Evolutionary conservation across 2,113 vertebrate genomes (phyloP), one percentile per base, ranked within the genome.

Genomic region (Furnarius figulus): DNA sequence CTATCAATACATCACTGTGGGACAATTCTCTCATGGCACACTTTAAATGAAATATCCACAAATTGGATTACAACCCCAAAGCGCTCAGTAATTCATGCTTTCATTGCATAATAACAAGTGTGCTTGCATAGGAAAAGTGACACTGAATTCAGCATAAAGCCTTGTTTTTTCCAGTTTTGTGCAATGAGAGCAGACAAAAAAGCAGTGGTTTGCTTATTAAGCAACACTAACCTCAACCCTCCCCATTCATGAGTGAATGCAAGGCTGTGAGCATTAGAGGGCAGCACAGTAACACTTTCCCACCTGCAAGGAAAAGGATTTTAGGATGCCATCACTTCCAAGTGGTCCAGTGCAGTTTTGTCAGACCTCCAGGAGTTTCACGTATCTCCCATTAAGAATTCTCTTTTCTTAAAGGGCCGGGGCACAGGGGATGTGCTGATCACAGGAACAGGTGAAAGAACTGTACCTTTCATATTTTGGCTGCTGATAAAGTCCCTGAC

Each of bases 251-350:
- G 35, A 89, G 63, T 31, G 78, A 95, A 88, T 79, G 40, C 10
- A 62, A 62, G 55, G 77, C 83, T 91, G 35, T 85, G 77, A 58
- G 96, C 97, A 89, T 93, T 90, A 98, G 96, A 97, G 97, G 97
- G 97, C 97, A 98, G 97, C 89, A 96, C 95, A 87, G 93, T 42
- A 94, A 92, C 79, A 73, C 68, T 96, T 96, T 96, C 84, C 80
- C 78, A 77, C 59, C 65, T 58, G 22, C 67, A 76, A 91, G 39
- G 20, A 14, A n/a, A 68, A 70, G 22, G 35, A 22, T 71, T 58
- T 61, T 40, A 49, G 39, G 50, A 77, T 59, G 55, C 13, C 47
- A 65, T 59, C 42, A 19, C 12, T 80, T 62, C 53, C 63, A 18
- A 68, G 35, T 37, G 63, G 87, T 72, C 85, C 31, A 47, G 56